A percentile compares a stretch with the other conserved stretches of the same genome.
Conservation (phyloP, 2,888 invertebrate species). For the Meta bourneti region DNA sequence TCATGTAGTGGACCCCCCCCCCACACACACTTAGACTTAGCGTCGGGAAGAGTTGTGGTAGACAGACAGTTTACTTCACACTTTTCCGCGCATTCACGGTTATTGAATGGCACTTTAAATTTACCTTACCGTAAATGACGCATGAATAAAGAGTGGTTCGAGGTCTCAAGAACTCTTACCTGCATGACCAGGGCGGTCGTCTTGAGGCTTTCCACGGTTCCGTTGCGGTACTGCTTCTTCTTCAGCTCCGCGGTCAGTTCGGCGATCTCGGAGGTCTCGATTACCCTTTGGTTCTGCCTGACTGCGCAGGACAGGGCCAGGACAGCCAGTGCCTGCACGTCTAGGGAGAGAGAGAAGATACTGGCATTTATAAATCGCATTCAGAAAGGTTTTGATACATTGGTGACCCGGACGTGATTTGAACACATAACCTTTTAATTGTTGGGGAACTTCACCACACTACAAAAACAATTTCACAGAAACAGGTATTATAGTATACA, state of each 20-base stretch:
- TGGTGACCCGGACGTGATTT: too few relatives aligned
- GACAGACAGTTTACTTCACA: too few relatives aligned
- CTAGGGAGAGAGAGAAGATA: not conserved
- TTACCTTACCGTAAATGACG: not conserved
- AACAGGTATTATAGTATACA: too few relatives aligned
- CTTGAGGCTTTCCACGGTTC: constrained; percentile 35
- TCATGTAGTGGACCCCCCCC: too few relatives aligned
- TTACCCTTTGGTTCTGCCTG: not conserved
- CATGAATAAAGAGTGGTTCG: not conserved
- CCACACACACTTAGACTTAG: too few relatives aligned
- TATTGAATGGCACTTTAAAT: not conserved
- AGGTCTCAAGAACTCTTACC: not conserved
- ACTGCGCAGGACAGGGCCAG: constrained; percentile 33
- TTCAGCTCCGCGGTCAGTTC: constrained; percentile 31
- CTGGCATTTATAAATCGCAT: too few relatives aligned
- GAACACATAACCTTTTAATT: too few relatives aligned
- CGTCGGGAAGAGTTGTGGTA: not conserved
- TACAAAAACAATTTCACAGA: too few relatives aligned
- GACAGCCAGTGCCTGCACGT: constrained; percentile 24
- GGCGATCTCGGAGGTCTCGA: not conserved
- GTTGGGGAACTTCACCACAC: too few relatives aligned
- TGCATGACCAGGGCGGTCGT: constrained; percentile 56
- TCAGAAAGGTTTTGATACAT: too few relatives aligned
- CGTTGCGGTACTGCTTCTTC: constrained; percentile 29
- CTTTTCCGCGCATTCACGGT: not conserved